Base-by-base conservation (phyloP, 30 jellyfish, hydroid and myxozoan species). In the Calvadosia cruxmelitensis region DNA sequence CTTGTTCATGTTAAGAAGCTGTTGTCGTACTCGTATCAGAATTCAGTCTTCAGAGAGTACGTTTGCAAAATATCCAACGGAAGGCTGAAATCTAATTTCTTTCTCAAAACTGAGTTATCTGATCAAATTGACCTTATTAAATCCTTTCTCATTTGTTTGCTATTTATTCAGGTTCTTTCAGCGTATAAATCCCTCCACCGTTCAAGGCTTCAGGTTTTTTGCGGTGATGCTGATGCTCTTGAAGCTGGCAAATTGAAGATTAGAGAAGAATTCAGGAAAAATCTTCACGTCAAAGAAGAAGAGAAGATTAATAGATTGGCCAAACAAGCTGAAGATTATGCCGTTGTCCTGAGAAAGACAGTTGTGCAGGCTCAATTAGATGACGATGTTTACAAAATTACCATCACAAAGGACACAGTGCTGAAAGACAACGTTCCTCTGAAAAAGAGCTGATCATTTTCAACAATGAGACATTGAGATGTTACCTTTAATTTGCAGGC, bases 171-270 rank as follows among this genome's bases (percentile, higher is more conserved):
- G 93, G 93, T 80, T 2, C 50, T 80, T 3, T 63, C 93, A 52
- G 93, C 93, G 29, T 80, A 80, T 78, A 49, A 61, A 66, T 73
- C 66, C 0, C 64, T 80, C 72, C 93, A 80, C 75, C 72, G 86
- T 30, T 80, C 93, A 67, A 80, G 93, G 35, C 75, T 62, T 31
- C 66, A 35, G 36, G 93, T 80, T 24, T 80, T 80, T 66, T 67
- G 67, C 26, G 70, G 78, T 73, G 93, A 80, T 42, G 33, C 33
- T 2, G 78, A 72, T 29, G 93, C 93, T 12, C 53, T 80, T 31
- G 85, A 80, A 32, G 85, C 93, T 61, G 85, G 86, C 23, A 72
- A 73, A 73, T 66, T 53, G 50, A 80, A 80, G 53, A 80, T 80
- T 23, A 72, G 85, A 53, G 81, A 73, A 32, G 93, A 80, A 50